These are phyloP conservation scores for Temnothorax curvispinosus DNA, from an alignment of 1,140 invertebrate species.

Conservation along the genomic window DNA sequence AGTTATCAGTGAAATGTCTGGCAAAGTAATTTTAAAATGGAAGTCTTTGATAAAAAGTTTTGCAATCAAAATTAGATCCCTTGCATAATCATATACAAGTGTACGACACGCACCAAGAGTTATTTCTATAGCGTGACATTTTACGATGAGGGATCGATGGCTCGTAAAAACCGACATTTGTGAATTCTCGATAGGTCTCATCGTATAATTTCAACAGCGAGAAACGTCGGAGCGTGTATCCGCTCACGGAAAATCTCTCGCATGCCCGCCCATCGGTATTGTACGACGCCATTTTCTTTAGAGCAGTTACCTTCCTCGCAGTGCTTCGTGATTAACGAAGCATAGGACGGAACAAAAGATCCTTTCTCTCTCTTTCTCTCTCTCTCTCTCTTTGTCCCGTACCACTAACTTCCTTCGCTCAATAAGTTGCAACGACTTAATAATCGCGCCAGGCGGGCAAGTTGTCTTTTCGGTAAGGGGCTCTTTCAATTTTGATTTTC, in stretches of 20 bases:
- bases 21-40: background rate
- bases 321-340: conserved; percentile 46
- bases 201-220: conserved; percentile 38
- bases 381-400: background rate
- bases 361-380: background rate
- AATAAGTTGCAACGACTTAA: conserved; percentile 35
- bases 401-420: background rate
- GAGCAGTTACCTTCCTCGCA: conserved; percentile 28
- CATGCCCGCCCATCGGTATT: conserved; percentile 33
- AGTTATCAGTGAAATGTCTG: background rate
- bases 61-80: background rate
- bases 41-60: background rate
- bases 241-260: conserved; percentile 37
- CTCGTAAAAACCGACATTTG: conserved; percentile 38
- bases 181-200: background rate
- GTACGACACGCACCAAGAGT: background rate
- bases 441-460: background rate
- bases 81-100: background rate
- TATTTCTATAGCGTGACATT: conserved; percentile 38
- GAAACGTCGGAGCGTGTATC: conserved; percentile 39
- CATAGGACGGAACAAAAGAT: conserved; percentile 33
- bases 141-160: conserved; percentile 1
- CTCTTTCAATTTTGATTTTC: conserved; percentile 35
- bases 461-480: background rate
- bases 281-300: conserved; percentile 39